Evolutionary conservation across 2,797 vertebrate genomes (phyloP).

Genomic region (Pogoniulus pusillus): DNA sequence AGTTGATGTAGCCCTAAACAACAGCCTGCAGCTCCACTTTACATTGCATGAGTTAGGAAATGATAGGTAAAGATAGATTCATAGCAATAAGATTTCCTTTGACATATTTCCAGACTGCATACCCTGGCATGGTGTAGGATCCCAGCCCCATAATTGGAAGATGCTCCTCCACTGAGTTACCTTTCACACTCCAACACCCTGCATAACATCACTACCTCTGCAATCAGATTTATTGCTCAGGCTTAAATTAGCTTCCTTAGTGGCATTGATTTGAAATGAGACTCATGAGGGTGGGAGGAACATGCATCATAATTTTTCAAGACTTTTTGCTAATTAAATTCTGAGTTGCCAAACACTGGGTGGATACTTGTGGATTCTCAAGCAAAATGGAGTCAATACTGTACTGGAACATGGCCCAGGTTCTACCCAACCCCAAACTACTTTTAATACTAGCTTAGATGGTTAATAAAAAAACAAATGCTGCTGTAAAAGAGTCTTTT

Average conservation of each 20-base stretch:
- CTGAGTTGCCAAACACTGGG: neutral
- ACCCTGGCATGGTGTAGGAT: neutral
- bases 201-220: neutral
- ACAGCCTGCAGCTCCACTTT: neutral
- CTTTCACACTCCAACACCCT: neutral
- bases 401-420: neutral
- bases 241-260: neutral
- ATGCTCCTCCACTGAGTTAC: neutral
- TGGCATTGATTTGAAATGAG: neutral
- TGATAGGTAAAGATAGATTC: neutral
- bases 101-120: neutral
- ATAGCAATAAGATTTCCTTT: neutral
- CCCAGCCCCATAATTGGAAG: neutral
- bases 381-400: neutral
- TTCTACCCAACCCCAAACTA: neutral
- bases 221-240: neutral
- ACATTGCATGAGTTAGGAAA: neutral
- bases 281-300: neutral
- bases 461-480: neutral
- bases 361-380: neutral
- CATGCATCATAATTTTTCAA: neutral
- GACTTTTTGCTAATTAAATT: neutral
- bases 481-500: neutral
- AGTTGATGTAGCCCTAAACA: neutral
- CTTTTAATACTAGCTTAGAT: neutral